These are phyloP conservation scores for Scotopteryx bipunctaria DNA, from an alignment of 2,888 invertebrate species.

Conservation along the genomic window DNA sequence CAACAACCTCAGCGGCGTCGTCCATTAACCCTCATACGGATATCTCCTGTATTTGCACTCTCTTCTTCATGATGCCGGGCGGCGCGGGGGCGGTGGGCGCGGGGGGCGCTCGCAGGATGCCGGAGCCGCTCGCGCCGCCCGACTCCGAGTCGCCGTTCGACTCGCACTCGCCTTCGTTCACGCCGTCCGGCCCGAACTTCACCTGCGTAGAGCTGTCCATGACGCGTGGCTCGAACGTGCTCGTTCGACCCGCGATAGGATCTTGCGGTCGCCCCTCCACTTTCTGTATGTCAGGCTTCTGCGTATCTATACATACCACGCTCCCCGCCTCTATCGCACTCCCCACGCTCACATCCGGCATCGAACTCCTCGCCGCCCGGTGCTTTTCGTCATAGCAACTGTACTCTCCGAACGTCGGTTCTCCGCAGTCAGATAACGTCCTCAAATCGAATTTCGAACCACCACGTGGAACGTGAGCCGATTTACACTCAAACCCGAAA, in stretches of 20 bases:
- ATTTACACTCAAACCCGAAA: conserved; percentile 82
- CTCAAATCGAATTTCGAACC: conserved; percentile 77
- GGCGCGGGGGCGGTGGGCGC: conserved; percentile 83
- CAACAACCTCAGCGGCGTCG: conserved; percentile 68
- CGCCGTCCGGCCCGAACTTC: conserved; percentile 73
- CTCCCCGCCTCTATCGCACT: conserved; percentile 84
- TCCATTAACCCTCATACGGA: conserved; percentile 88
- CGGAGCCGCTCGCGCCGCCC: conserved; percentile 70
- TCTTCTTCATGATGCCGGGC: conserved; percentile 91
- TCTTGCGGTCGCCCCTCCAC: conserved; percentile 66
- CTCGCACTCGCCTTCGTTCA: conserved; percentile 70
- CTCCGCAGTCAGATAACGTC: conserved; percentile 80
- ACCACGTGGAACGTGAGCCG: conserved; percentile 78
- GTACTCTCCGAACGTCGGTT: conserved; percentile 85
- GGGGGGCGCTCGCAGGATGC: conserved; percentile 76
- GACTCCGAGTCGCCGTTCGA: conserved; percentile 70
- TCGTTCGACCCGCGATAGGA: conserved; percentile 68
- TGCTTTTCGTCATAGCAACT: conserved; percentile 86
- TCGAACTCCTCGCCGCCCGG: conserved; percentile 81
- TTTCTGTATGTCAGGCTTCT: conserved; percentile 79
- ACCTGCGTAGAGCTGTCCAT: conserved; percentile 80
- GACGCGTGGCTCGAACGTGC: conserved; percentile 77
- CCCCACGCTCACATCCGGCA: conserved; percentile 84
- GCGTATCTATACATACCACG: conserved; percentile 79
- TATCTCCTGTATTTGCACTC: conserved; percentile 96